Conservation (phyloP, 1,140 invertebrate species). For the Leptinotarsa undecemlineata region DNA sequence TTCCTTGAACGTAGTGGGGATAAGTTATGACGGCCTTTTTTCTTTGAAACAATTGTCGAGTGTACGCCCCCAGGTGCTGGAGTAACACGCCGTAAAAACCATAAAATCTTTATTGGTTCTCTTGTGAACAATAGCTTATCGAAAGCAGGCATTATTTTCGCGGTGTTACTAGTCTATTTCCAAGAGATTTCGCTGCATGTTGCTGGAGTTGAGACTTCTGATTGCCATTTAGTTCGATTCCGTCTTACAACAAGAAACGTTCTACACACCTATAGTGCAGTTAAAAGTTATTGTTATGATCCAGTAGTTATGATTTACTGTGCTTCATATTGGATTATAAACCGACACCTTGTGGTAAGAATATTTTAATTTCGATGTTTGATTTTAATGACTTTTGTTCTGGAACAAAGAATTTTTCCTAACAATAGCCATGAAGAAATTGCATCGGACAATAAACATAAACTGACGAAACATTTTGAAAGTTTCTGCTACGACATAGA, state of each 20-base stretch:
- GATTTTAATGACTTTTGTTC: neutral
- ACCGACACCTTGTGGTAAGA: conserved; percentile 17
- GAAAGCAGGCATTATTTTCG: conserved; percentile 15
- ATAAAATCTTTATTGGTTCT: conserved; percentile 24
- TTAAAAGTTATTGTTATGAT: neutral
- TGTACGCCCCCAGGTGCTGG: conserved; percentile 4
- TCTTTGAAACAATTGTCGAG: neutral
- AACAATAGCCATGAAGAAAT: conserved; percentile 8
- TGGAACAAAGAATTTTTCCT: conserved; percentile 9
- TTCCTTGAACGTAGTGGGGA: conserved; percentile 4
- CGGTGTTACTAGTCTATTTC: conserved; percentile 14
- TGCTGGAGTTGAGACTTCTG: conserved; percentile 11
- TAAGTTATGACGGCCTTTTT: conserved; percentile 2
- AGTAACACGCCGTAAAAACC: conserved; percentile 16
- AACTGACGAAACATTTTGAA: neutral
- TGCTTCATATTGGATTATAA: conserved; percentile 1
- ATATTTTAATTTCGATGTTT: neutral
- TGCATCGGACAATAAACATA: neutral
- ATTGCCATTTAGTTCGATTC: conserved; percentile 20
- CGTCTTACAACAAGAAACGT: conserved; percentile 10
- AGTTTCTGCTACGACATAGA: neutral
- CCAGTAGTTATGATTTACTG: conserved; percentile 9
- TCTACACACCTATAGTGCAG: conserved; percentile 3
- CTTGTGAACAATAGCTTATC: conserved; percentile 18
- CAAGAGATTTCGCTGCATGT: conserved; percentile 8